Evolutionary conservation across 2,797 vertebrate genomes (phyloP).

Genomic region (Pipistrellus pygmaeus): DNA sequence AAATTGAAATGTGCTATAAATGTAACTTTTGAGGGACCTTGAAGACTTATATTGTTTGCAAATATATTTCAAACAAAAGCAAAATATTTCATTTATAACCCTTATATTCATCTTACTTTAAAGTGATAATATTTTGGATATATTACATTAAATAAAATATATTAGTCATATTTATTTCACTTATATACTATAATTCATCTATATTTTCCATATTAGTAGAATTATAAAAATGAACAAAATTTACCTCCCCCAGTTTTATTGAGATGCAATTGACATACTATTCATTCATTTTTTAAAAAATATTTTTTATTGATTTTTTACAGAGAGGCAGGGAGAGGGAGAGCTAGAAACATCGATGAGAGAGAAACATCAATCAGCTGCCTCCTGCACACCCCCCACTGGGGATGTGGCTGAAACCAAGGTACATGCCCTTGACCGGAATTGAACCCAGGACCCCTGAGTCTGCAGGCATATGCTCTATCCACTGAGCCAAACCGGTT

Average conservation of each 20-base stretch:
- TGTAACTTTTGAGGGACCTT: neutral
- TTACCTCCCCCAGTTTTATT: neutral
- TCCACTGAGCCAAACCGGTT: too few relatives aligned
- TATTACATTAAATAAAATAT: neutral
- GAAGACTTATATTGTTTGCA: neutral
- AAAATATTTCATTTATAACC: conserved; percentile 38
- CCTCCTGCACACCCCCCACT: too few relatives aligned
- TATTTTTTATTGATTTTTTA: too few relatives aligned
- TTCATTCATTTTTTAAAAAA: neutral
- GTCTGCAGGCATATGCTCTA: too few relatives aligned
- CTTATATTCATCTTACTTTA: neutral
- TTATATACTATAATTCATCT: neutral
- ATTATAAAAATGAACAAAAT: neutral
- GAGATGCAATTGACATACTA: neutral
- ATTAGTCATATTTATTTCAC: neutral
- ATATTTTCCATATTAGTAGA: neutral
- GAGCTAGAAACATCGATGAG: too few relatives aligned
- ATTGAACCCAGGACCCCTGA: too few relatives aligned
- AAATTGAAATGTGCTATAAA: neutral
- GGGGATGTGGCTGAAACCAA: too few relatives aligned
- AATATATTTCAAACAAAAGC: neutral
- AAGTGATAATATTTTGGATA: neutral
- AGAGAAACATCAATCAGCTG: too few relatives aligned
- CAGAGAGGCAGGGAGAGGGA: too few relatives aligned
- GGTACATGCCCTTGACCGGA: too few relatives aligned